Evolutionary conservation across 2,113 vertebrate species (phyloP).

Genomic region (Hyperopisus bebe): DNA sequence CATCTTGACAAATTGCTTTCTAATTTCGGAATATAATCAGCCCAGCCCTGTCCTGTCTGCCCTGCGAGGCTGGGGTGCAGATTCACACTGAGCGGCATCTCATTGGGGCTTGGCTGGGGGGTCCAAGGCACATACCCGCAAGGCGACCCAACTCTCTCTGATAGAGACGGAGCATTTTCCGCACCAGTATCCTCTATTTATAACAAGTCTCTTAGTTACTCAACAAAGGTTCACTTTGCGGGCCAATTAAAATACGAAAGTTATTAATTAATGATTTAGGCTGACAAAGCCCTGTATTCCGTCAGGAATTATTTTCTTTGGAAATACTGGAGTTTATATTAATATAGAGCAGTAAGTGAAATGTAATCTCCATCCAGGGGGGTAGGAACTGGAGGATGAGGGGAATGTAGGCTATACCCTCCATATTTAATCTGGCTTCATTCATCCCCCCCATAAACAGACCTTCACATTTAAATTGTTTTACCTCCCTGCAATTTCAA

Average conservation of each 20-base stretch:
- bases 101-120: neutral
- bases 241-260: neutral
- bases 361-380: neutral
- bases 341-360: neutral
- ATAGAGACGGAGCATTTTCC: neutral
- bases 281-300: neutral
- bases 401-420: neutral
- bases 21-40: neutral
- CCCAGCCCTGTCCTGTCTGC: slow-evolving; percentile 10
- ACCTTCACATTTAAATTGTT: neutral
- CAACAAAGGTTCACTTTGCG: neutral
- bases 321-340: neutral
- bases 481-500: neutral
- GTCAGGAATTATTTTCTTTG: neutral
- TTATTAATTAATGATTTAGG: neutral
- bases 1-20: slow-evolving; percentile 24
- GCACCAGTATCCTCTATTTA: neutral
- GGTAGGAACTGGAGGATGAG: neutral
- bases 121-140: neutral
- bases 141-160: neutral
- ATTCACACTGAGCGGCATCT: slow-evolving; percentile 16
- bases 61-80: neutral
- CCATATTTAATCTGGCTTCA: neutral
- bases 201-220: neutral
- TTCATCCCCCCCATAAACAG: neutral